Evolutionary conservation across 2,797 vertebrate genomes (phyloP), one percentile per base, ranked within the genome.

Genomic region (Fistularia tabacaria): DNA sequence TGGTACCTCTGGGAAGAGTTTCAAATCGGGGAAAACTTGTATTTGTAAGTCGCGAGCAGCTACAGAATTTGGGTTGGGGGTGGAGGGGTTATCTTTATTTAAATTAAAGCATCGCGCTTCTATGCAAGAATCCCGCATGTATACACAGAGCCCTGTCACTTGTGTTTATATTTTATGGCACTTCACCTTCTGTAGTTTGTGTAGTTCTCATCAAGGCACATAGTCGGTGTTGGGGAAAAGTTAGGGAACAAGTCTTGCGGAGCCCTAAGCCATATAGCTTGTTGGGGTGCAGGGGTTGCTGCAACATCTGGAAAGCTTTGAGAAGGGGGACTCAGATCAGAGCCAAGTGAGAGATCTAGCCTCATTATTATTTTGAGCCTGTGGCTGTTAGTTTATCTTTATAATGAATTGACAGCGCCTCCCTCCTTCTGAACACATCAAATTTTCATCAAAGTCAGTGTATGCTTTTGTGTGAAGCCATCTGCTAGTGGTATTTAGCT

Each of bases 401-500:
- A 59, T 52, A 46, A 70, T 57, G 64, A 79, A 62, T 64, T 58
- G 57, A 59, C 62, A 57, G 51, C 13, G 36, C 44, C 10, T 52
- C 59, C 36, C 64, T 57, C n/a, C 70, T 62, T 50, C 57, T 57
- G 43, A 67, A 38, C 68, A 25, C 62, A 74, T 82, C 54, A 69
- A 43, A 59, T 55, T 79, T 77, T 75, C 60, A 80, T 73, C 68
- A 70, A 70, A 77, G 54, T 64, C 36, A 7, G n/a, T 62, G 38
- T 48, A 9, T 59, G 49, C 46, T 14, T 59, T 64, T 69, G 58
- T 68, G 44, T 62, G 49, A 51, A 57, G 50, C 79, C 80, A 81
- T 82, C 77, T 87, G 80, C 47, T 12, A 25, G 42, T 12, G 37
- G 56, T 74, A 71, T 83, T 86, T 73, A 72, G 57, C 64, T 64